Conservation (phyloP, 2,113 vertebrate species). For the Polypterus senegalus region DNA sequence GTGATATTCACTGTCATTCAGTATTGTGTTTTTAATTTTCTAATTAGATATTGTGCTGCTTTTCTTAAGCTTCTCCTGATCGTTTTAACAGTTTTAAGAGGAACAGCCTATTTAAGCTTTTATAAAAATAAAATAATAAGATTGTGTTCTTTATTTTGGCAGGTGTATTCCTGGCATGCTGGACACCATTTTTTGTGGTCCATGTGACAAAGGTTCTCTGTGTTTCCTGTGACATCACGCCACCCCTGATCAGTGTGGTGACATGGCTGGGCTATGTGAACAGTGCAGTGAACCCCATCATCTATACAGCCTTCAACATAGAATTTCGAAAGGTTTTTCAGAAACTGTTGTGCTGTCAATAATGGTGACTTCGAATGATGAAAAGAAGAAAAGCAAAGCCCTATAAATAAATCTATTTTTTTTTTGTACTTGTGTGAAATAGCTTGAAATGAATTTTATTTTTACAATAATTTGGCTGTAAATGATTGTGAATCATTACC, state of each 20-base stretch:
- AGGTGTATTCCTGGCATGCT: constrained; percentile 56
- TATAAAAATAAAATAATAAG: background rate
- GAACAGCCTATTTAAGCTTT: background rate
- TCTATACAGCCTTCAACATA: constrained; percentile 50
- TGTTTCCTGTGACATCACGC: constrained; percentile 36
- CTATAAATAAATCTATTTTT: background rate
- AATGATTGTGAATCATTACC: background rate
- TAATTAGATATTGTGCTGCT: no score
- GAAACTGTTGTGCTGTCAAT: constrained; percentile 44
- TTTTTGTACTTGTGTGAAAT: background rate
- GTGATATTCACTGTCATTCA: no score
- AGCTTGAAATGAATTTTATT: background rate
- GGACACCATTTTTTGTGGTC: constrained; percentile 56
- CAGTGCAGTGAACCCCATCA: constrained; percentile 54
- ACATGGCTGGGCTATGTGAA: constrained; percentile 61
- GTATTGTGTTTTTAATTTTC: no score
- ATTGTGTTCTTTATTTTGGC: constrained; percentile 1
- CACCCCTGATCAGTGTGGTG: constrained; percentile 47
- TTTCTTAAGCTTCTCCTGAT: no score
- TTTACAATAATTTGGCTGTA: background rate
- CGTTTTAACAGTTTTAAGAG: no score
- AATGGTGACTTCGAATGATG: constrained; percentile 12
- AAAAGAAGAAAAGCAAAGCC: no score
- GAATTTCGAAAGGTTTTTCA: constrained; percentile 56
- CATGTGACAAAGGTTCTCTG: constrained; percentile 51